Evolutionary conservation across 2,797 vertebrate genomes (phyloP).

Genomic region (Helicolenus hilgendorfi): DNA sequence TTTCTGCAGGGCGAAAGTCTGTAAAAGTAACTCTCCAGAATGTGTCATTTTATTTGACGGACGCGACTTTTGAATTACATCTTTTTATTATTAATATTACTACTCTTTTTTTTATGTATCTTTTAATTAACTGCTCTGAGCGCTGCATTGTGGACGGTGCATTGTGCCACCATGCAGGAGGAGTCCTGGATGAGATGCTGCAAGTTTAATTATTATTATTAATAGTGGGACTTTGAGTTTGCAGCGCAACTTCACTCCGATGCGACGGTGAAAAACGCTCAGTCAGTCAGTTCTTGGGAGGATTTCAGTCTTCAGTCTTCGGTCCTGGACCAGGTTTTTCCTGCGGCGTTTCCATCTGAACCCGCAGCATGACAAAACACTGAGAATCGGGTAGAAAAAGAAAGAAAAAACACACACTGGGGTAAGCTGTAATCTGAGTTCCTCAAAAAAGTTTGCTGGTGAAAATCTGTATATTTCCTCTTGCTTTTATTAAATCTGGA

Average conservation of each 20-base stretch:
- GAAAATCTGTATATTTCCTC: neutral
- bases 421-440: constrained; percentile 46
- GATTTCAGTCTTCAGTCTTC: constrained; percentile 12
- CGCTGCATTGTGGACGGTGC: neutral
- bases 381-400: neutral
- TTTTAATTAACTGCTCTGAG: neutral
- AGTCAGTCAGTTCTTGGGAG: neutral
- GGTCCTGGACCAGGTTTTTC: constrained; percentile 37
- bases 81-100: neutral
- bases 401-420: neutral
- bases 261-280: constrained; percentile 11
- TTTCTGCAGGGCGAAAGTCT: constrained; percentile 40
- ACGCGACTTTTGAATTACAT: constrained; percentile 5
- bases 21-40: constrained; percentile 33
- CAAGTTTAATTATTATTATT: constrained; percentile 36
- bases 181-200: constrained; percentile 30
- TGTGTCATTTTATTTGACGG: neutral
- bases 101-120: neutral
- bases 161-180: neutral
- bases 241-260: constrained; percentile 52
- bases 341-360: constrained; percentile 43
- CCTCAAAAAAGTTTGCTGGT: constrained; percentile 29
- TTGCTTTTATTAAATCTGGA: neutral
- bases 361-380: constrained; percentile 17
- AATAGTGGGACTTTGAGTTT: constrained; percentile 36